These are phyloP conservation scores for Crossaster papposus DNA, from an alignment of 53 echinoderm and acorn worm species.

Conservation along the genomic window DNA sequence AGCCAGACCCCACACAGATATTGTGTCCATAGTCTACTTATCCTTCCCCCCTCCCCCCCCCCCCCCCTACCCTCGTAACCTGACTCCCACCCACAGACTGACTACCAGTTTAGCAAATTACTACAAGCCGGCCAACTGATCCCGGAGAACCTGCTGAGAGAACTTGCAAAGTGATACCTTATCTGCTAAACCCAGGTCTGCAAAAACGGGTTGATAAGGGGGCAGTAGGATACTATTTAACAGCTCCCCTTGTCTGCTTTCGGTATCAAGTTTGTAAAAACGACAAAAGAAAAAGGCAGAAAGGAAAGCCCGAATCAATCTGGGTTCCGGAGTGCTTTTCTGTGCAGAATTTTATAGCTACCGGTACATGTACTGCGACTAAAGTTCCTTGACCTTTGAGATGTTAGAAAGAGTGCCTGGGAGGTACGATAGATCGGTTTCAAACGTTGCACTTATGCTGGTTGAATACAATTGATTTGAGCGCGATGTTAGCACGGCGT, in stretches of 20 bases:
- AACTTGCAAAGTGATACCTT: background rate
- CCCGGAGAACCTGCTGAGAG: background rate
- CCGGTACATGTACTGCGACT: background rate
- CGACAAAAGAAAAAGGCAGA: too few species aligned
- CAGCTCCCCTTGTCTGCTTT: background rate
- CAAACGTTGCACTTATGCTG: too few species aligned
- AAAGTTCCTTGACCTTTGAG: background rate
- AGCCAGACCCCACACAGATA: background rate
- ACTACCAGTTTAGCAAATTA: conserved; percentile 45
- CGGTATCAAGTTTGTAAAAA: background rate
- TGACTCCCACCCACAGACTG: conserved; percentile 5
- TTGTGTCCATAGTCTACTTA: too few species aligned
- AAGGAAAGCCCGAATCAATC: background rate
- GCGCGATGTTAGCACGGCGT: too few species aligned
- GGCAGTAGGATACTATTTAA: background rate
- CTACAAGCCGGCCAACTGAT: background rate
- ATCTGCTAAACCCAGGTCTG: background rate
- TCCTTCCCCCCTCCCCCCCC: too few species aligned
- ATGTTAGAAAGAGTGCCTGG: too few species aligned
- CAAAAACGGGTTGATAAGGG: background rate
- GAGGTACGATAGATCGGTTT: too few species aligned
- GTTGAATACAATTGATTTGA: too few species aligned
- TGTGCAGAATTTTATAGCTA: background rate
- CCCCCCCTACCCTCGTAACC: background rate
- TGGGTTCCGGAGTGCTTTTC: background rate